phyloP scores from a whole-genome alignment of 2,113 vertebrate genomes.

The Lophochroa leadbeateri region DNA sequence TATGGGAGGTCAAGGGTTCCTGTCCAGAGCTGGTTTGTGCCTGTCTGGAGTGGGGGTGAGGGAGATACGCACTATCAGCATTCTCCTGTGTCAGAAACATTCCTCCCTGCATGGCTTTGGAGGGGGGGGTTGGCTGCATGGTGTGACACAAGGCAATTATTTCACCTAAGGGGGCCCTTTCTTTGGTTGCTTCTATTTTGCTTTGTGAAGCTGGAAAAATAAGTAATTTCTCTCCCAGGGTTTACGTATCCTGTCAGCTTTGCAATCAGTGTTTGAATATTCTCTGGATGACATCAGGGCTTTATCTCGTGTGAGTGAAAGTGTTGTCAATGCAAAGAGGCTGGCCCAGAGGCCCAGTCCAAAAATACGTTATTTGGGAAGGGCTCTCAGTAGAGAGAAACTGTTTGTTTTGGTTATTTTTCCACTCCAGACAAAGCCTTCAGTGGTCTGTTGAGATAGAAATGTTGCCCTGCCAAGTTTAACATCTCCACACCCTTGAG shows the following conservation, averaged over 20 bases:
- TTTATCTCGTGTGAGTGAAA: not conserved
- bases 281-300: not conserved
- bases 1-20: not conserved
- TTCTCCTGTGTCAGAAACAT: not conserved
- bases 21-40: not conserved
- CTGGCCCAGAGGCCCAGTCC: not conserved
- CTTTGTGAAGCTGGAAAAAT: not conserved
- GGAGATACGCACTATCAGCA: not conserved
- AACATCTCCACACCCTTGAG: not conserved
- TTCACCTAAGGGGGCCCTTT: not conserved
- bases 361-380: not conserved
- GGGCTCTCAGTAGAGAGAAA: not conserved
- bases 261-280: not conserved
- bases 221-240: not conserved
- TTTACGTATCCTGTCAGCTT: not conserved
- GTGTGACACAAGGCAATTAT: not conserved
- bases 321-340: not conserved
- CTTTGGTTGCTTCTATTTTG: not conserved
- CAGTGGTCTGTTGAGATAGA: not conserved
- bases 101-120: not conserved
- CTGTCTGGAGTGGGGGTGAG: not conserved
- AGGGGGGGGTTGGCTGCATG: accelerated
- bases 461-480: not conserved
- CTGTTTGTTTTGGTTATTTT: not conserved
- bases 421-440: not conserved